A percentile compares a stretch with the other conserved stretches of the same genome.
Evolutionary conservation across 2,113 vertebrate species (phyloP).

Genomic region (Opisthocomus hoazin): DNA sequence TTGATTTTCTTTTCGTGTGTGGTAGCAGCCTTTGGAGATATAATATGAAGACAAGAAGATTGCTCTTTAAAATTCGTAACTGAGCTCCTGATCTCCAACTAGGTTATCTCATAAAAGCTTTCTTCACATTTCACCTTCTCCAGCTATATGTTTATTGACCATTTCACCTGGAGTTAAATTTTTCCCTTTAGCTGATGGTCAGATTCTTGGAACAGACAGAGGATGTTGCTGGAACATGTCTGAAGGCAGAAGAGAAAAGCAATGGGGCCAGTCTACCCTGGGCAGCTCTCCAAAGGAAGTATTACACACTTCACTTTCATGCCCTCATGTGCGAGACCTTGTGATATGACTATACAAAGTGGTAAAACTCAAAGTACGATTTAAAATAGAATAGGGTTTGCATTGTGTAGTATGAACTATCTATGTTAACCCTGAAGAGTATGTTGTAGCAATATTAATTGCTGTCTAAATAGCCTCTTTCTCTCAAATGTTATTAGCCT

Average conservation of each 20-base stretch:
- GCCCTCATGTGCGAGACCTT: background rate
- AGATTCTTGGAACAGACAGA: background rate
- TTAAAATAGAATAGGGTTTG: background rate
- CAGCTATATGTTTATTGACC: background rate
- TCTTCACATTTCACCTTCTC: background rate
- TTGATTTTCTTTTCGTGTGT: background rate
- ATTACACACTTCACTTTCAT: background rate
- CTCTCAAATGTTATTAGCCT: background rate
- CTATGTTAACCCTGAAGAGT: background rate
- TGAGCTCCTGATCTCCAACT: background rate
- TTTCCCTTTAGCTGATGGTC: background rate
- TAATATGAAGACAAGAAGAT: background rate
- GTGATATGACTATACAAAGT: background rate
- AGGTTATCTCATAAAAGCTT: background rate
- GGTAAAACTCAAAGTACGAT: background rate
- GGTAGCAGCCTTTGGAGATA: background rate
- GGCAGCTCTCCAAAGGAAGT: slow-evolving; percentile 15
- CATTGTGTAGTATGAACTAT: background rate
- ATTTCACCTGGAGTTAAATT: background rate
- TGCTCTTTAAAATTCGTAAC: background rate
- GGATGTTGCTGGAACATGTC: background rate
- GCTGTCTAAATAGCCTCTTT: background rate
- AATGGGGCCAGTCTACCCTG: background rate
- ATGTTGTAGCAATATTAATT: background rate
- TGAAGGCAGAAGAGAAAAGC: background rate